These are phyloP conservation scores for Xestobium rufovillosum DNA, from an alignment of 2,888 invertebrate species.

Conservation along the genomic window DNA sequence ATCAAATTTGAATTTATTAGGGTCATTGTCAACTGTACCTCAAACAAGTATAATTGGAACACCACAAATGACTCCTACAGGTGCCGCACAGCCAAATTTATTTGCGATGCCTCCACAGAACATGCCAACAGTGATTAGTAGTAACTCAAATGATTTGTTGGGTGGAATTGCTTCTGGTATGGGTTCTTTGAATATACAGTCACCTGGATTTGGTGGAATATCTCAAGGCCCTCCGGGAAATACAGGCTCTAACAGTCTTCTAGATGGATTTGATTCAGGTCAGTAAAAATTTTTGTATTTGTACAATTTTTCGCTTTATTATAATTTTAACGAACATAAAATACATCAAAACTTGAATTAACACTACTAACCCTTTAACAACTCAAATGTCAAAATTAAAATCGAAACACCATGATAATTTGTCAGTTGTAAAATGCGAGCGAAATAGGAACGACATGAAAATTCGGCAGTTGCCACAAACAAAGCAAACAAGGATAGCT, in stretches of 20 bases:
- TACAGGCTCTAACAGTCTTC: slow-evolving; percentile 21
- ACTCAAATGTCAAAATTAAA: no score
- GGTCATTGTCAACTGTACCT: slow-evolving; percentile 12
- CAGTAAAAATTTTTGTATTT: slow-evolving; percentile 17
- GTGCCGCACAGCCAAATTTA: slow-evolving; percentile 7
- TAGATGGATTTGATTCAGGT: slow-evolving; percentile 28
- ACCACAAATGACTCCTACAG: background rate
- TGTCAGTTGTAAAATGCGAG: no score
- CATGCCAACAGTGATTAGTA: slow-evolving; percentile 10
- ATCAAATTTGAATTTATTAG: slow-evolving; percentile 7
- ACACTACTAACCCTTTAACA: no score
- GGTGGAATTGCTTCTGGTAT: slow-evolving; percentile 36
- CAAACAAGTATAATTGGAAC: background rate
- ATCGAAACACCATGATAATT: no score
- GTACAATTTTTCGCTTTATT: slow-evolving; percentile 7
- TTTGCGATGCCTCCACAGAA: background rate
- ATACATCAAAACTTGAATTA: slow-evolving; percentile 8
- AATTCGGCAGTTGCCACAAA: no score
- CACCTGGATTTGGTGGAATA: slow-evolving; percentile 13
- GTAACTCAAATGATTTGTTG: slow-evolving; percentile 31
- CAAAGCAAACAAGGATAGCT: no score
- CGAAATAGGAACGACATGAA: no score
- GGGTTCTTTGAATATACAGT: slow-evolving; percentile 29
- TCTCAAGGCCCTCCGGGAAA: slow-evolving; percentile 22
- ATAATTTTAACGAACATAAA: no score